A percentile compares a stretch with the other conserved stretches of the same genome.
These are phyloP conservation scores for Oncorhynchus kisutch DNA, from an alignment of 2,113 vertebrate species.

Conservation along the genomic window DNA sequence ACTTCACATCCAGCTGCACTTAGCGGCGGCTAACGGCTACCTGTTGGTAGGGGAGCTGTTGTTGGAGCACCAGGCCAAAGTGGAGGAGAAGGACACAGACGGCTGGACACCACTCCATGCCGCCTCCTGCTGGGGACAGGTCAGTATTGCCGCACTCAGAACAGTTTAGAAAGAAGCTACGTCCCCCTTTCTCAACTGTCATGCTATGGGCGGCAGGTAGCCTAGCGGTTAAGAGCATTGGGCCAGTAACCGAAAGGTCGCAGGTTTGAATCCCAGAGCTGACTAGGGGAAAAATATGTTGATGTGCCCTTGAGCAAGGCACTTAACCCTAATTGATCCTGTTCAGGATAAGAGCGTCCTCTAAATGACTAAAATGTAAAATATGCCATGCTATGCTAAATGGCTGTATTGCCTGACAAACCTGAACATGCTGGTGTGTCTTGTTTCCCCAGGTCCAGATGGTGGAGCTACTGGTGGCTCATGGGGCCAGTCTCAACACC, in stretches of 20 bases:
- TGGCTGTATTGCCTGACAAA: neutral
- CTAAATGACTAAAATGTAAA: neutral
- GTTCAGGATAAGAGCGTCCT: too few relatives aligned
- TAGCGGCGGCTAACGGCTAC: slow-evolving; percentile 85
- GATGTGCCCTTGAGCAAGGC: too few relatives aligned
- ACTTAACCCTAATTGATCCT: too few relatives aligned
- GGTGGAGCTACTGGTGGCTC: slow-evolving; percentile 85
- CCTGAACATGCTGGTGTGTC: neutral
- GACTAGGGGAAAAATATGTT: too few relatives aligned
- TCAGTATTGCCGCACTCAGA: slow-evolving; percentile 53
- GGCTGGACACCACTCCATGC: slow-evolving; percentile 91
- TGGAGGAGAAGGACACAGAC: slow-evolving; percentile 76
- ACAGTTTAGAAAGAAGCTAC: neutral
- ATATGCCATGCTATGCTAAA: neutral
- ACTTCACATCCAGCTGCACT: slow-evolving; percentile 76
- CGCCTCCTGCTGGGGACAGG: slow-evolving; percentile 91
- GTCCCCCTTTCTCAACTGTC: neutral
- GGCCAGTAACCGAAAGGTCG: too few relatives aligned
- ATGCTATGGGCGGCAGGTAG: slow-evolving; percentile 1
- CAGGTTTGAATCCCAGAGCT: too few relatives aligned
- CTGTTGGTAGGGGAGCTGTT: slow-evolving; percentile 78
- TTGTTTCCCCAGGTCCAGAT: slow-evolving; percentile 76
- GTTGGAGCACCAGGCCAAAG: slow-evolving; percentile 74
- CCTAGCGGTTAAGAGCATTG: too few relatives aligned
- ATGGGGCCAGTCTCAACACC: slow-evolving; percentile 81